A percentile compares a stretch with the other conserved stretches of the same genome.
Conservation (phyloP, 2,797 vertebrate species). For the Erithacus rubecula region DNA sequence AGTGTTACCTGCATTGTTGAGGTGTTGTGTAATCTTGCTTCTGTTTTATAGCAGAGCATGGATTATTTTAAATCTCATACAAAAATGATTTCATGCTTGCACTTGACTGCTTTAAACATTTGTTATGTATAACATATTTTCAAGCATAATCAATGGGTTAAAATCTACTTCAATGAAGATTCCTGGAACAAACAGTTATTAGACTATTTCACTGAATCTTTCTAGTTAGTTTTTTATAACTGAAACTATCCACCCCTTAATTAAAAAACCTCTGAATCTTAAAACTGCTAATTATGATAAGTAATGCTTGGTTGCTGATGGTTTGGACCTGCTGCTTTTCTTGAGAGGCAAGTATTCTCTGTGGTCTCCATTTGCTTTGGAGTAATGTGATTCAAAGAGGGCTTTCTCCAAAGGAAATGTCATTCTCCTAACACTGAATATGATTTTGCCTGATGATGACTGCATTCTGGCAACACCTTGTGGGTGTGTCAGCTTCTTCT, state of each 20-base stretch:
- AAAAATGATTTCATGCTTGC: neutral
- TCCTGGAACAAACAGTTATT: neutral
- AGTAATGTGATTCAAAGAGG: neutral
- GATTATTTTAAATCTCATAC: neutral
- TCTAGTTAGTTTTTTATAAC: neutral
- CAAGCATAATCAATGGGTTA: neutral
- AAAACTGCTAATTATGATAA: neutral
- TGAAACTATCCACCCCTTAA: neutral
- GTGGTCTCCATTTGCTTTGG: neutral
- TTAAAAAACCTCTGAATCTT: neutral
- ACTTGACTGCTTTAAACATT: neutral
- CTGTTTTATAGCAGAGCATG: neutral
- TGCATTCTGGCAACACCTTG: constrained; percentile 13
- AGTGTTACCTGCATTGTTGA: neutral
- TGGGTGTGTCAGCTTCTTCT: neutral
- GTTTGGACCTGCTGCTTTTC: constrained; percentile 5
- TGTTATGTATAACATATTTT: neutral
- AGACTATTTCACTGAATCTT: neutral
- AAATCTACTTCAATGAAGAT: neutral
- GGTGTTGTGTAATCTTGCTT: neutral
- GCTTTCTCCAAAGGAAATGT: neutral
- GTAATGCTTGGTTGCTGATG: neutral
- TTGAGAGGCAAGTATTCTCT: neutral
- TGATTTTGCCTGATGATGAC: constrained; percentile 9
- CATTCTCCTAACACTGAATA: neutral